Base-by-base conservation (phyloP, 2,113 vertebrate genomes). In the Apaloderma vittatum region DNA sequence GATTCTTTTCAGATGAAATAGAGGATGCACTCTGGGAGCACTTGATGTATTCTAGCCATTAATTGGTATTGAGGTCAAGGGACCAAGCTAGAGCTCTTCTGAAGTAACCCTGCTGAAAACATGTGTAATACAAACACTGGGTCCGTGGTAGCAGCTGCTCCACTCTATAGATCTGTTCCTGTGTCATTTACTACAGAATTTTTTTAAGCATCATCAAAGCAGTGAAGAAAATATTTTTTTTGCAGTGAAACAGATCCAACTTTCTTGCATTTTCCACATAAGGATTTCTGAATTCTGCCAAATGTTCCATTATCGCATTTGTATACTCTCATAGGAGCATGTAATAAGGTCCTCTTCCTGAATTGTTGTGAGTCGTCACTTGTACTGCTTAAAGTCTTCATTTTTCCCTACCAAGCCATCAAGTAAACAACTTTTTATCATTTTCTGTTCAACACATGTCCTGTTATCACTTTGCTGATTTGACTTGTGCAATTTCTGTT, bases 401-500 rank as follows among this genome's bases (percentile, higher is more conserved):
- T 84, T 83, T 88, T 73, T 83, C 17, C 34, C 54, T 93, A 59
- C 27, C 29, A 80, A 88, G 15, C 6, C 55, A 93, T 67, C 7
- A 82, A 88, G 48, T 63, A 94, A 93, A 93, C 77, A 12, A 32
- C 45, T 70, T 94, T 80, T 89, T 90, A 83, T 93, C 51, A 65
- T 86, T 82, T 91, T 80, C 63, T 94, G 18, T 93, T 94, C 90
- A 95, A 94, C 34, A 84, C 36, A 52, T 87, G 70, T 51, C 62
- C n/a, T 49, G 67, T 78, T 94, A 87, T 86, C 63, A 24, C 32
- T 72, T 59, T 22, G 9, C 26, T 86, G 88, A 83, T 93, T 86
- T 78, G 43, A 88, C 52, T 74, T 65, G 61, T 61, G 45, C 48
- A 21, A 93, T 92, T 94, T 84, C 90, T 83, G 13, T 85, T 95